Base-by-base conservation (phyloP, 1,140 invertebrate species). In the Neodiprion virginianus region DNA sequence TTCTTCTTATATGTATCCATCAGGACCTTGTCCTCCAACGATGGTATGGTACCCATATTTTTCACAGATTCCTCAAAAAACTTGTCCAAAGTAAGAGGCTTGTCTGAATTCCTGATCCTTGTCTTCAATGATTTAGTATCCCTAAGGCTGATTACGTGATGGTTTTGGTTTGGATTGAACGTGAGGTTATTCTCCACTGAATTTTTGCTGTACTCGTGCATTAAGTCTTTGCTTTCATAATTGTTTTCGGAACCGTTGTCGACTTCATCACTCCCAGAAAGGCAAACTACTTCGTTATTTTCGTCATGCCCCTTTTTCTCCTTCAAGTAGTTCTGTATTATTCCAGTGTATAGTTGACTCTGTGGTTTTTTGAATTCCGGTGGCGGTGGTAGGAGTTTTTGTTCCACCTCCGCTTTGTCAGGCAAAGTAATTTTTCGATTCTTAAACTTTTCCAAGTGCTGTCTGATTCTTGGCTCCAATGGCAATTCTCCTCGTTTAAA, bases 371-470 rank as follows among this genome's bases (percentile, higher is more conserved):
- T 83, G 67, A 86, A 73, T 77, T 74, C 65, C 68, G 77, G 74
- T 67, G 78, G 76, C 11, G 78, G 72, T 47, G 74, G 69, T 40
- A 85, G 21, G 48, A 85, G 79, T 21, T 81, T 80, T 47, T 83
- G 21, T n/a, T 75, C 79, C 0, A 86, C 82, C 7, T 68, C 71
- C 48, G 83, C 72, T 40, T 77, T 77, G 40, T 81, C 71, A 1
- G 78, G 72, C 48, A 88, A 84, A 21, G 86, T 84, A 78, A 92
- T 90, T 28, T 80, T 85, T 76, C 92, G 88, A 8, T 90, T 79
- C 49, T 90, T 89, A 78, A 94, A 94, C 83, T 93, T 93, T n/a
- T 90, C 78, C 48, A 95, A 87, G 83, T 94, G 93, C 76, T 90
- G 76, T 68, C 85, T 79, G 47, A 94, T 71, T 0, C 88, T 79